These are phyloP conservation scores for Pedionomus torquatus DNA, from an alignment of 2,113 vertebrate species.

Conservation along the genomic window DNA sequence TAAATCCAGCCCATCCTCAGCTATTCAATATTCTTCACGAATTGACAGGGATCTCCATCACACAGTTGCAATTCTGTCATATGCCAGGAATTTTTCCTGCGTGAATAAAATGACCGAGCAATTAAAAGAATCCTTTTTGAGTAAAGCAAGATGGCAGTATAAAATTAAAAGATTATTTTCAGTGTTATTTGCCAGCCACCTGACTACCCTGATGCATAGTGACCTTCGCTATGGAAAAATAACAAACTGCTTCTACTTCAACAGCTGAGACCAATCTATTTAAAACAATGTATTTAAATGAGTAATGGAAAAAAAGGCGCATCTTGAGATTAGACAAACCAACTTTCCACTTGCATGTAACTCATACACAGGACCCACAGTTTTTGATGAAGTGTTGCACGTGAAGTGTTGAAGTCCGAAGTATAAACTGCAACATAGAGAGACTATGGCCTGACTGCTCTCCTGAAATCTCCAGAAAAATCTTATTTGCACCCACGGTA, in stretches of 20 bases:
- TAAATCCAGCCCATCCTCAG: neutral
- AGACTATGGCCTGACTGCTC: neutral
- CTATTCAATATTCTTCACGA: neutral
- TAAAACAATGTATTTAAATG: constrained; percentile 48
- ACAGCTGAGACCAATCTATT: constrained; percentile 61
- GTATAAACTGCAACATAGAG: neutral
- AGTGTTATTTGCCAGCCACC: constrained; percentile 4
- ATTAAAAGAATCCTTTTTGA: neutral
- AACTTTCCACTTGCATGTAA: neutral
- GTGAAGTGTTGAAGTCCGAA: neutral
- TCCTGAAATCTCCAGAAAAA: neutral
- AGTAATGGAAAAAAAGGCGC: neutral
- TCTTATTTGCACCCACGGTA: neutral
- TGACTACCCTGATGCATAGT: neutral
- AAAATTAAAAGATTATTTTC: neutral
- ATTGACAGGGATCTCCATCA: neutral
- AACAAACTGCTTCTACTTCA: constrained; percentile 28
- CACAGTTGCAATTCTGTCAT: neutral
- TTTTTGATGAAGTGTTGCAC: neutral
- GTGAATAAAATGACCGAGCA: neutral
- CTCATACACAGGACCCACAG: neutral
- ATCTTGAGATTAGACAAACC: neutral
- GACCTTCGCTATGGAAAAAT: constrained; percentile 52
- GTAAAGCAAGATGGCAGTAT: neutral
- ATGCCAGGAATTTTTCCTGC: constrained; percentile 46